Evolutionary conservation across 1,140 invertebrate genomes (phyloP), one percentile per base, ranked within the genome.

Genomic region (Stegodyphus mimosarum): DNA sequence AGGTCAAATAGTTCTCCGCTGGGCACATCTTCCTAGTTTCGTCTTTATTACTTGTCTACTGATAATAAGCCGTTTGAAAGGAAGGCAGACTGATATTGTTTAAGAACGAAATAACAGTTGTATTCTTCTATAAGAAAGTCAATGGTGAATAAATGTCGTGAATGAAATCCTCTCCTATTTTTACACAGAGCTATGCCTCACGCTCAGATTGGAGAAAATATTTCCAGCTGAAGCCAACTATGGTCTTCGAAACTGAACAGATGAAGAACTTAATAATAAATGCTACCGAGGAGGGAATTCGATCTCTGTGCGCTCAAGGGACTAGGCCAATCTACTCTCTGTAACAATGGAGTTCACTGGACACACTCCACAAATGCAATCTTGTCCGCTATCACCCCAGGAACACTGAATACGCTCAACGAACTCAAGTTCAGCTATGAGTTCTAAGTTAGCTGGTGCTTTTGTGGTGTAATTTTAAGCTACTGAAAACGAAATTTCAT

Each of bases 231-330:
- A 84, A 84, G 17, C 73, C 83, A 70, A 84, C 76, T 73, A 84
- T 50, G 63, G 53, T 7, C 60, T 70, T 53, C 83, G 49, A 51
- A 71, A 83, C 80, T 48, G 74, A 74, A 77, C 52, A 84, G 83
- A 84, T 84, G 83, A 84, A 84, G 83, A 84, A 84, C 76, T 84
- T 84, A 84, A 84, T 84, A 84, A 84, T 84, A 76, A 71, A 84
- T 84, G 67, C 13, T 72, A 15, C 63, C 73, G 17, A 17, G 72
- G 18, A 69, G 73, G 67, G 74, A 76, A 84, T 84, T 84, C 83
- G 83, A 84, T 84, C 83, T 74, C 50, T 69, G 5, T 11, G 18
- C 71, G 15, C 71, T 53, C 83, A 5, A 1, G 83, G 66, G 73
- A 76, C 64, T 10, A n/a, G 60, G 33, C 48, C 79, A 83, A 83